A percentile compares a stretch with the other conserved stretches of the same genome.
These are phyloP conservation scores for Centropus bengalensis DNA, from an alignment of 2,113 vertebrate genomes.

Conservation along the genomic window DNA sequence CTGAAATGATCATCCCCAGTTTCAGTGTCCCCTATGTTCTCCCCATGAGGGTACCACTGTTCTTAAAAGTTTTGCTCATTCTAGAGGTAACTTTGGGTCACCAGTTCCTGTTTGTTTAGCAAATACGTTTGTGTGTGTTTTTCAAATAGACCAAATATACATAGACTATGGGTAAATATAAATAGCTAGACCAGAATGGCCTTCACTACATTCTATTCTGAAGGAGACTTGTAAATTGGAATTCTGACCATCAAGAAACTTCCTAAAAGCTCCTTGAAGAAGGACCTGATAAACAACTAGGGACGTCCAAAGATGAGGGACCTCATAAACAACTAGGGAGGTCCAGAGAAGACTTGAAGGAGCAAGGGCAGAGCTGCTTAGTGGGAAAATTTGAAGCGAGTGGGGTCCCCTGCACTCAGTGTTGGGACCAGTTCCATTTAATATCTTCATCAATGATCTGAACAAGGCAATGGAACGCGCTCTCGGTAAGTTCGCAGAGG, in stretches of 20 bases:
- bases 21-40: not conserved
- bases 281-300: not conserved
- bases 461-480: too few relatives aligned
- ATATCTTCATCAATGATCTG: too few relatives aligned
- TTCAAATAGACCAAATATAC: conserved; percentile 12
- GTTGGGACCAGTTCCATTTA: too few relatives aligned
- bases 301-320: not conserved
- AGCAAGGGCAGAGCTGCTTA: not conserved
- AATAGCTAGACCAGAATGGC: not conserved
- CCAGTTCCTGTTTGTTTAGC: not conserved
- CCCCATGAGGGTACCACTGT: not conserved
- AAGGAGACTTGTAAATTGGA: not conserved
- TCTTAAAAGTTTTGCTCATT: not conserved
- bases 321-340: not conserved
- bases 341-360: not conserved
- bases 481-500: too few relatives aligned
- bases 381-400: not conserved
- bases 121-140: not conserved
- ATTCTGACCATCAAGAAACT: not conserved
- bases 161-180: conserved; percentile 12
- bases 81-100: not conserved
- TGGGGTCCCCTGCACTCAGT: too few relatives aligned
- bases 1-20: not conserved
- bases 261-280: not conserved
- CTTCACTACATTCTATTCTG: not conserved